Base-by-base conservation (phyloP, 2,888 invertebrate species). In the Argyresthia goedartella region DNA sequence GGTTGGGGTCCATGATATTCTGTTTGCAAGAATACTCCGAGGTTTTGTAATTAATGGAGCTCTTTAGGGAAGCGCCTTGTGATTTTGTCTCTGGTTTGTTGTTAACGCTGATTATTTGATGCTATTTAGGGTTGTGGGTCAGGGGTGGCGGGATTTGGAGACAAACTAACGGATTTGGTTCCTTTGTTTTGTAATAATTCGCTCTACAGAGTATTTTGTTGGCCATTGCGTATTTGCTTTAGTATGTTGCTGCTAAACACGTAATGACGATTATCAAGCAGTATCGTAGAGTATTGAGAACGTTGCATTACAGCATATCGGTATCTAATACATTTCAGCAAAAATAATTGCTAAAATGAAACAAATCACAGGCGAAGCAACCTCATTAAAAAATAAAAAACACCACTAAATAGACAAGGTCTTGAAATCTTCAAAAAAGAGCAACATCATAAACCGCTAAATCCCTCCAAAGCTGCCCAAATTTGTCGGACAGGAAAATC, bases 11-110 rank as follows among this genome's bases (percentile, higher is more conserved):
- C 79, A 75, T 78, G 76, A 79, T 82, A 81, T 76, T 73, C 76
- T 73, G 68, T 73, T 82, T 81, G 79, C 71, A 72, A 82, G 84
- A 72, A 72, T 76, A 77, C 76, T 73, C 75, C 67, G 60, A 60
- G 59, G 66, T 63, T 63, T 62, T 60, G 69, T 69, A 81, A 84
- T 85, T 85, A 85, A 85, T 78, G 73, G 71, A 71, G 72, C 66
- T 60, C 79, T 77, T 74, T 67, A 59, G 62, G 67, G 73, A 45
- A 41, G 15, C 34, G 69, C 69, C 64, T 68, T 77, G 72, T 81
- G 68, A 77, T 82, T 81, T 78, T 67, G 64, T 64, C 63, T 66
- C 71, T 67, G 71, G 74, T 75, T 73, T 67, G 63, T 61, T 57
- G 47, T 42, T 33, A 9, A n/a, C 9, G 14, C 72, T 76, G 73